Evolutionary conservation across 2,888 invertebrate species (phyloP).

Genomic region (Lasioglossum malachurum): DNA sequence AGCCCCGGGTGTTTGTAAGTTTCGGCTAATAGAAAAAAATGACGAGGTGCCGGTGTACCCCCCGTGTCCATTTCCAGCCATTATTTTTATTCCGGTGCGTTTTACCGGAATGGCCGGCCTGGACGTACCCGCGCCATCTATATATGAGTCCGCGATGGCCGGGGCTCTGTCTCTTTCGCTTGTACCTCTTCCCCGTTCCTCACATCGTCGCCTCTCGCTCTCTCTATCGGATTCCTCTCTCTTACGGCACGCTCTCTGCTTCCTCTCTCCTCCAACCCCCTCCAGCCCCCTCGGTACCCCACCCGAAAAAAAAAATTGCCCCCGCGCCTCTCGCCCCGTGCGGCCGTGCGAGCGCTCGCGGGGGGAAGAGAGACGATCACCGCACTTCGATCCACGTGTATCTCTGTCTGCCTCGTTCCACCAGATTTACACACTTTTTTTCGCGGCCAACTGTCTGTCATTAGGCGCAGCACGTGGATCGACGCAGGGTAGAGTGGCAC

Average conservation of each 20-base stretch:
- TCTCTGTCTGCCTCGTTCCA: conserved; percentile 67
- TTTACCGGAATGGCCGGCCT: conserved; percentile 76
- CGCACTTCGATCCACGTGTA: conserved; percentile 54
- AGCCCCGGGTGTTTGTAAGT: conserved; percentile 80
- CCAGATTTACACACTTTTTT: conserved; percentile 81
- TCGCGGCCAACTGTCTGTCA: conserved; percentile 83
- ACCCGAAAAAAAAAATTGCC: conserved; percentile 2
- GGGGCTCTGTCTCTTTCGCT: conserved; percentile 61
- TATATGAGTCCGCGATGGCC: conserved; percentile 47
- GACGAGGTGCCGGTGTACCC: conserved; percentile 73
- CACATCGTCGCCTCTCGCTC: conserved; percentile 46
- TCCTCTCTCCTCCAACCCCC: conserved; percentile 20
- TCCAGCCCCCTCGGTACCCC: neutral
- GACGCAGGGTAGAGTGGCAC: conserved; percentile 60
- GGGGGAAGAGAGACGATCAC: conserved; percentile 33
- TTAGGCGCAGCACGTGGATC: conserved; percentile 81
- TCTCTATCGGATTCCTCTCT: conserved; percentile 46
- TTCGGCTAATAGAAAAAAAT: conserved; percentile 81
- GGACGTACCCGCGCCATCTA: conserved; percentile 68
- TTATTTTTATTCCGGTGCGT: conserved; percentile 82
- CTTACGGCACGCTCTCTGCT: conserved; percentile 36
- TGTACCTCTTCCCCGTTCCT: conserved; percentile 31
- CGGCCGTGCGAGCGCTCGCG: neutral
- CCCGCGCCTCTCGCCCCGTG: neutral
- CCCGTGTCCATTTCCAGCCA: conserved; percentile 79